Evolutionary conservation across 1,140 invertebrate genomes (phyloP).

Genomic region (Neodiprion pinetum): DNA sequence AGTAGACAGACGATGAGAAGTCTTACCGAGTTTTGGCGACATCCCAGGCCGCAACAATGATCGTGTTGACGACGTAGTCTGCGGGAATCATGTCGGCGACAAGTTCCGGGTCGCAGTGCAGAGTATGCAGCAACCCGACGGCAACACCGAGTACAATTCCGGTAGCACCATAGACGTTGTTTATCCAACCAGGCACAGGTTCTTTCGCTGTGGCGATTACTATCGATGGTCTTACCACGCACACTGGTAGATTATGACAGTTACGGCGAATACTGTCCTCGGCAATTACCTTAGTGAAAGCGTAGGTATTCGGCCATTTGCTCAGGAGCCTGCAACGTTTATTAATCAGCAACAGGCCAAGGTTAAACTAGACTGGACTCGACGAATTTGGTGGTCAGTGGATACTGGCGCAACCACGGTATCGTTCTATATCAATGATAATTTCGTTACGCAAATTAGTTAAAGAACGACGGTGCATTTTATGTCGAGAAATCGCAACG

Average conservation of each 20-base stretch:
- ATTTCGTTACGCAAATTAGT: too few relatives aligned
- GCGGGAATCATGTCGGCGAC: constrained; percentile 87
- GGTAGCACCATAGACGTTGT: constrained; percentile 84
- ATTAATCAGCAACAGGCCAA: too few relatives aligned
- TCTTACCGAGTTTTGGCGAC: constrained; percentile 61
- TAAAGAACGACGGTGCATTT: too few relatives aligned
- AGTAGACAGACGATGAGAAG: too few relatives aligned
- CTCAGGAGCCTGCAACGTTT: constrained; percentile 66
- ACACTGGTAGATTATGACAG: constrained; percentile 73
- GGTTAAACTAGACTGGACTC: too few relatives aligned
- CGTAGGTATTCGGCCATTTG: constrained; percentile 86
- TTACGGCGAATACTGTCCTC: constrained; percentile 76
- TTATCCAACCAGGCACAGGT: constrained; percentile 79
- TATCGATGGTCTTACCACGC: constrained; percentile 77
- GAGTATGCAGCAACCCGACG: constrained; percentile 75
- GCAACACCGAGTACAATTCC: constrained; percentile 73
- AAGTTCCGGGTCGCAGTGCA: constrained; percentile 69
- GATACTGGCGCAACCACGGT: too few relatives aligned
- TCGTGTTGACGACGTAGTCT: constrained; percentile 84
- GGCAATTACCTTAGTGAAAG: constrained; percentile 83
- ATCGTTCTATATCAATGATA: too few relatives aligned
- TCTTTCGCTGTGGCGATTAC: constrained; percentile 80
- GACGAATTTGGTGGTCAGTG: too few relatives aligned
- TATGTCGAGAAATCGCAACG: neutral
- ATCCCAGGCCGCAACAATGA: constrained; percentile 77